Base-by-base conservation (phyloP, 1,140 invertebrate genomes). In the Musca vetustissima region DNA sequence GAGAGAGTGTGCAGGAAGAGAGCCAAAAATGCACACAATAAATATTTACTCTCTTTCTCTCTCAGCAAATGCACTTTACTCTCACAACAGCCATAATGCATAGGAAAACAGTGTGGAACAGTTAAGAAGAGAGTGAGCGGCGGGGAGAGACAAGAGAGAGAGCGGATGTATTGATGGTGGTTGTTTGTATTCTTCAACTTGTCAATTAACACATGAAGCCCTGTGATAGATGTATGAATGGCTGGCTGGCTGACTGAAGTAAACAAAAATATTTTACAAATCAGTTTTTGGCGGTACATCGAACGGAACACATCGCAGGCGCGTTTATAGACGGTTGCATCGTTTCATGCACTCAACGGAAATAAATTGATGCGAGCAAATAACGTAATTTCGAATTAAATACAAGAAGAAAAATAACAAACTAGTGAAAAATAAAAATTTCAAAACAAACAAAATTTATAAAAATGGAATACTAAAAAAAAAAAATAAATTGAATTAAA, bases 261-360 rank as follows among this genome's bases (percentile, higher is more conserved):
- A 79, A 74, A 77, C 71, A 77, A 72, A 74, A 76, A 61, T 66
- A 61, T 71, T 52, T 64, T 70, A 73, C 64, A 74, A 78, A 71
- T 79, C 75, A 79, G 77, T 79, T 79, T 78, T 77, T 74, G 74
- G 74, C 73, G 76, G 73, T 70, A 73, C 77, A 73, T 68, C 72
- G 64, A 71, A 69, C 71, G 70, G 71, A 71, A 73, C 71, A 69
- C 50, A 71, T 32, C 14, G 14, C n/a, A 32, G 48, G 11, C 53
- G 32, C 66, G 55, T 52, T 43, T 21, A 17, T 22, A 28, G 43
- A 50, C 14, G 17, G 25, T 1, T 61, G 28, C 24, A 48, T 28
- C 28, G 3, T 28, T 28, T 28, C 28, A 8, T 28, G 3, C 28
- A 28, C 3, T 9, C 47, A 24, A 61, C 28, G 22, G 28, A 43